Conservation (phyloP, 2,797 vertebrate species). For the Echiichthys vipera region DNA sequence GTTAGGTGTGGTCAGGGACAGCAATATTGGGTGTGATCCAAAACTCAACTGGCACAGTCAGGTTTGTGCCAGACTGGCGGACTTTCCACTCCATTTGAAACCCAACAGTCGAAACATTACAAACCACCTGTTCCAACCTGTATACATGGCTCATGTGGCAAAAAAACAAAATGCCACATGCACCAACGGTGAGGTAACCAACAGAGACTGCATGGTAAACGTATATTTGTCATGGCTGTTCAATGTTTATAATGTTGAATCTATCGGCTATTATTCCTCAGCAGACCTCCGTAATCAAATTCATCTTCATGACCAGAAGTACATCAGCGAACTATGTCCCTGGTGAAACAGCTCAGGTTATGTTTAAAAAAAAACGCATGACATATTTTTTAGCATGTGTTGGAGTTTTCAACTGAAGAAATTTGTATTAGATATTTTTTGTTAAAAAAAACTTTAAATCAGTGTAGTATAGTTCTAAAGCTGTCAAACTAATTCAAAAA, state of each 20-base stretch:
- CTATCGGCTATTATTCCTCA: not conserved
- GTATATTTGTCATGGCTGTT: not conserved
- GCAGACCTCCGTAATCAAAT: not conserved
- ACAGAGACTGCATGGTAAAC: constrained; percentile 6
- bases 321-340: not conserved
- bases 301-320: not conserved
- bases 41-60: constrained; percentile 32
- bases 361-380: too few relatives aligned
- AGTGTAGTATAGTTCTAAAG: too few relatives aligned
- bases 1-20: constrained; percentile 21
- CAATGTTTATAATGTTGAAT: not conserved
- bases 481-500: too few relatives aligned
- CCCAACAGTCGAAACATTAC: constrained; percentile 38
- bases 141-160: constrained; percentile 19
- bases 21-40: constrained; percentile 19
- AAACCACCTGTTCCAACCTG: constrained; percentile 34
- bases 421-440: too few relatives aligned
- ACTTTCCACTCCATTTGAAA: constrained; percentile 65
- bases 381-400: too few relatives aligned
- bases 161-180: constrained; percentile 24
- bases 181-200: not conserved
- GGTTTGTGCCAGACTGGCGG: constrained; percentile 28
- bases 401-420: too few relatives aligned
- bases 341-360: not conserved
- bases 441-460: too few relatives aligned